Conservation (phyloP, 2,888 invertebrate species). For the Callosobruchus maculatus region DNA sequence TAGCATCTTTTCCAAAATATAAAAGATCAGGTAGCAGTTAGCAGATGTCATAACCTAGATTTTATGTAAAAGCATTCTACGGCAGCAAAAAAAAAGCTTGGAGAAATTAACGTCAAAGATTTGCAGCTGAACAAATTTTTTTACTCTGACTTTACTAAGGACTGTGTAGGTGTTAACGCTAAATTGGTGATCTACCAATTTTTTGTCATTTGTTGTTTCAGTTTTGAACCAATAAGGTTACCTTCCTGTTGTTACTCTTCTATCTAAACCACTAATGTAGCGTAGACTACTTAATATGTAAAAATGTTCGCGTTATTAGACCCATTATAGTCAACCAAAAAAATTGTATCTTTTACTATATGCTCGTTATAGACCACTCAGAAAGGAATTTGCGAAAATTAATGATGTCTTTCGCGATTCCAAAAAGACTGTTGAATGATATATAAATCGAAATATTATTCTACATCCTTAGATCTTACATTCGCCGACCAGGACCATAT, state of each 20-base stretch:
- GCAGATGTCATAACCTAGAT: not conserved
- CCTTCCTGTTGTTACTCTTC: too few relatives aligned
- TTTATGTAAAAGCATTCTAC: not conserved
- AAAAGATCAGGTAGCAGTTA: not conserved
- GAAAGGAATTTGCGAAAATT: not conserved
- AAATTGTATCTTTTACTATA: not conserved
- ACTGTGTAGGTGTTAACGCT: too few relatives aligned
- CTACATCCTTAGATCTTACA: not conserved
- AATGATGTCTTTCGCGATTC: not conserved
- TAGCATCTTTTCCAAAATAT: not conserved
- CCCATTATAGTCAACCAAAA: not conserved
- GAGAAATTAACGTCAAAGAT: too few relatives aligned
- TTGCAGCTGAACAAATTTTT: too few relatives aligned
- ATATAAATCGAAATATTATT: not conserved
- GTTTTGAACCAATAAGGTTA: too few relatives aligned
- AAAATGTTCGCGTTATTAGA: too few relatives aligned
- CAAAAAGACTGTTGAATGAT: not conserved
- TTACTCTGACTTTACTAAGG: too few relatives aligned
- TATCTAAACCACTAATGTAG: too few relatives aligned
- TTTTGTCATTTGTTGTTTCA: too few relatives aligned
- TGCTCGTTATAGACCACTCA: not conserved
- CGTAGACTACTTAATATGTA: too few relatives aligned
- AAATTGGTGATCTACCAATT: too few relatives aligned
- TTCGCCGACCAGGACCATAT: not conserved
- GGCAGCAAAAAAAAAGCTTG: not conserved